phyloP scores from a whole-genome alignment of 2,113 vertebrate genomes.

The Zapus hudsonius region DNA sequence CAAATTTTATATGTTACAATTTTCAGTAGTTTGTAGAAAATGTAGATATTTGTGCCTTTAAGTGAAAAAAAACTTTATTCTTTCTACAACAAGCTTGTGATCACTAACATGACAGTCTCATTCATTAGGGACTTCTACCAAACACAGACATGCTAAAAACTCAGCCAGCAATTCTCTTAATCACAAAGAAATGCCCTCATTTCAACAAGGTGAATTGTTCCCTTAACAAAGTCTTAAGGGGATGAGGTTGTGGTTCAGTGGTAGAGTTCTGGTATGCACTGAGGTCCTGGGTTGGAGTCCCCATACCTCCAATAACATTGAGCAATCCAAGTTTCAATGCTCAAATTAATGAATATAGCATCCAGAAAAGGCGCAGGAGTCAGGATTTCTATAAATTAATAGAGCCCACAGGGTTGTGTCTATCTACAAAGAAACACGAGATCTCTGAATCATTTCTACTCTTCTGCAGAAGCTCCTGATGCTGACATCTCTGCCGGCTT shows the following conservation, averaged over 20 bases:
- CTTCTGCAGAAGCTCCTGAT: neutral
- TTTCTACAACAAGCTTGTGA: too few relatives aligned
- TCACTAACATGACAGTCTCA: neutral
- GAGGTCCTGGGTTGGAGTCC: neutral
- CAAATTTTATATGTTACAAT: too few relatives aligned
- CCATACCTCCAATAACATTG: neutral
- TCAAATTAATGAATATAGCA: neutral
- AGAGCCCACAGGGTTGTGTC: neutral
- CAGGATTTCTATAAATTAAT: slow-evolving; percentile 20
- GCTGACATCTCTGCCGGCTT: neutral
- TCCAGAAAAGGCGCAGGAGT: neutral
- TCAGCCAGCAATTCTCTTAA: too few relatives aligned
- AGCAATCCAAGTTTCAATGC: neutral
- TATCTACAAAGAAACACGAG: slow-evolving; percentile 4
- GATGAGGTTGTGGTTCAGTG: too few relatives aligned
- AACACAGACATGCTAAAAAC: neutral
- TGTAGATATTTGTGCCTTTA: too few relatives aligned
- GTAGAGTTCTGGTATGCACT: too few relatives aligned
- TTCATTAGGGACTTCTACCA: neutral
- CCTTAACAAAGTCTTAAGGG: too few relatives aligned
- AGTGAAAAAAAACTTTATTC: too few relatives aligned
- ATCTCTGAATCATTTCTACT: neutral
- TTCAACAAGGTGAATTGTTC: too few relatives aligned
- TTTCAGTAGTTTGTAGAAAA: too few relatives aligned
- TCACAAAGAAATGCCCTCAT: too few relatives aligned